Conservation (phyloP, 2,797 vertebrate genomes). For the Meriones psammophilus region DNA sequence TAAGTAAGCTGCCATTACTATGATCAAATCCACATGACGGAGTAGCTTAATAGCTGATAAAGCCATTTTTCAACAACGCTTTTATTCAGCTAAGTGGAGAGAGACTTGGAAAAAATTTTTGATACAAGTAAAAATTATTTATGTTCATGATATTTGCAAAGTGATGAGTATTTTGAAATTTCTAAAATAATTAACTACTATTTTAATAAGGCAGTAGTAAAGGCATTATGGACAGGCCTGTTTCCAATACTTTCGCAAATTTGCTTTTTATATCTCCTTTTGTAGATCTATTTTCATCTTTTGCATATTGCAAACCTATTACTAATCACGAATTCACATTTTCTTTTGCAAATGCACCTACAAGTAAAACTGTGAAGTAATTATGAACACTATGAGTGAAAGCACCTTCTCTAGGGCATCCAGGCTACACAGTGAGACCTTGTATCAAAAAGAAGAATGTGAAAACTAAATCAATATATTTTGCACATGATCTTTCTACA, state of each 20-base stretch:
- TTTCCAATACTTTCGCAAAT: conserved; percentile 68
- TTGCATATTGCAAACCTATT: conserved; percentile 60
- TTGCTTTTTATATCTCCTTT: conserved; percentile 39
- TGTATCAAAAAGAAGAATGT: background rate
- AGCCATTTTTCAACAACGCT: conserved; percentile 75
- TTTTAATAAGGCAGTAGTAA: conserved; percentile 78
- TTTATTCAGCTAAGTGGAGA: conserved; percentile 73
- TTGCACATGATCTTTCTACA: background rate
- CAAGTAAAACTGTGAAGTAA: conserved; percentile 39
- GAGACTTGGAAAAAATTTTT: conserved; percentile 68
- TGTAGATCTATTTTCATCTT: conserved; percentile 60
- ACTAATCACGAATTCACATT: conserved; percentile 72
- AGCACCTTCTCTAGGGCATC: background rate
- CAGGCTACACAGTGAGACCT: background rate
- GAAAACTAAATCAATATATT: background rate
- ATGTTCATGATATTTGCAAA: conserved; percentile 66
- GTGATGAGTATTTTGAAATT: conserved; percentile 80
- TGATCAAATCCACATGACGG: conserved; percentile 54
- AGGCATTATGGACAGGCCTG: conserved; percentile 70
- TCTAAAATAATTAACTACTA: conserved; percentile 79
- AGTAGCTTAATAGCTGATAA: conserved; percentile 66
- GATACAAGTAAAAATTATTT: conserved; percentile 74
- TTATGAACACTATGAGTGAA: background rate
- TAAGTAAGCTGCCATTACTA: conserved; percentile 60
- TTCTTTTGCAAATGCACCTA: conserved; percentile 69